Percentiles rank a stretch among this genome's conserved stretches.
Evolutionary conservation across 23 tunicate species (phyloP).

Genomic region (Pegea sp.): DNA sequence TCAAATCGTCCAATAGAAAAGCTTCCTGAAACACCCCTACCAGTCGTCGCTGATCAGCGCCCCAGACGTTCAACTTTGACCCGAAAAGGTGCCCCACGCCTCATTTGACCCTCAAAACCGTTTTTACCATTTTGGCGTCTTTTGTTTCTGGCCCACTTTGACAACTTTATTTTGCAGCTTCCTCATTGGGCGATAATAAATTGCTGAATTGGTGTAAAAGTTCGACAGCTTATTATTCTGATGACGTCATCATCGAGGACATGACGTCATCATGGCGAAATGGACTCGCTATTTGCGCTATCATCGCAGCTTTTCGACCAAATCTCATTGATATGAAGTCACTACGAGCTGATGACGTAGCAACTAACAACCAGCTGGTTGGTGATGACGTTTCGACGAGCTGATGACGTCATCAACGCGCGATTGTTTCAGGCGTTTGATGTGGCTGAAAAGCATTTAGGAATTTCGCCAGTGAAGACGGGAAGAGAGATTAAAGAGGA

Average conservation of each 20-base stretch:
- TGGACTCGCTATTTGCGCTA: constrained; percentile 53
- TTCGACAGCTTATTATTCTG: constrained; percentile 16
- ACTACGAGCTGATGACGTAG: constrained; percentile 13
- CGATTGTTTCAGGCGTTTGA: constrained; percentile 49
- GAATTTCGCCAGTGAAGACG: constrained; percentile 67
- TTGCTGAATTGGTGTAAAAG: constrained; percentile 43
- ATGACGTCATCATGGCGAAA: constrained; percentile 69
- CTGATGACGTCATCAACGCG: neutral
- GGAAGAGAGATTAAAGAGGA: constrained; percentile 61
- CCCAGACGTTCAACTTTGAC: too few relatives aligned
- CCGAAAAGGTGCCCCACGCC: too few relatives aligned
- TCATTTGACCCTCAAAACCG: too few relatives aligned
- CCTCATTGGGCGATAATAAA: constrained; percentile 34
- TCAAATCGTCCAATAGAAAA: too few relatives aligned
- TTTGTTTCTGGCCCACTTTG: too few relatives aligned
- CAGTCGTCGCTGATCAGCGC: too few relatives aligned
- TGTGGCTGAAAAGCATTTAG: constrained; percentile 47
- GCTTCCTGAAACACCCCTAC: too few relatives aligned
- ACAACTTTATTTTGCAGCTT: constrained; percentile 14
- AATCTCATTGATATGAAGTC: constrained; percentile 33
- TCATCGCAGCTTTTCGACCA: constrained; percentile 52
- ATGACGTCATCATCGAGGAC: constrained; percentile 21
- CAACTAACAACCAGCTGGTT: constrained; percentile 62
- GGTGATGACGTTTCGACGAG: neutral
- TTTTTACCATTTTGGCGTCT: too few relatives aligned